These are phyloP conservation scores for Ciconia boyciana DNA, from an alignment of 2,113 vertebrate genomes.

Conservation along the genomic window DNA sequence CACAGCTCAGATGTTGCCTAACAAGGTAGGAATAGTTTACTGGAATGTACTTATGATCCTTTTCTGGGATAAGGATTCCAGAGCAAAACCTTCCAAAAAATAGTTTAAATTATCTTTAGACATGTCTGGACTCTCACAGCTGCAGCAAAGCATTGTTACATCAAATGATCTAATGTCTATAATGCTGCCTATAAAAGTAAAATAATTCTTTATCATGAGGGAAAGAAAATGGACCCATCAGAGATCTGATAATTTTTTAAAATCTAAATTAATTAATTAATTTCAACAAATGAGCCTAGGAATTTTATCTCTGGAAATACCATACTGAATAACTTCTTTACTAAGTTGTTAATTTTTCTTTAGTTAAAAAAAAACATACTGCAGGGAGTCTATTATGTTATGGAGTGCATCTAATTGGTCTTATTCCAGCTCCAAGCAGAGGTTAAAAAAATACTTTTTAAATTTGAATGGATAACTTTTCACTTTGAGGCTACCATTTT, in stretches of 20 bases:
- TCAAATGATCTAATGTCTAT: neutral
- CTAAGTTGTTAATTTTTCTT: neutral
- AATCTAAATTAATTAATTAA: neutral
- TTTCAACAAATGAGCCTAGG: neutral
- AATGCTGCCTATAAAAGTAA: neutral
- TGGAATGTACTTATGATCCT: neutral
- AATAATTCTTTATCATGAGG: neutral
- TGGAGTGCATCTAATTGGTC: rapidly evolving
- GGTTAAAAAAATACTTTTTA: neutral
- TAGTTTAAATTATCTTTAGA: neutral
- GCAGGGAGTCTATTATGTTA: neutral
- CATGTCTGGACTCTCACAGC: neutral
- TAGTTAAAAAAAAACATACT: neutral
- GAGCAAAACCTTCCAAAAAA: neutral
- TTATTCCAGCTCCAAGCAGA: neutral
- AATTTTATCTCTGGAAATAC: neutral
- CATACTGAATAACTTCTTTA: neutral
- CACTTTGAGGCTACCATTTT: neutral
- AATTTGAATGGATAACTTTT: neutral
- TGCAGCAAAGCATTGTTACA: neutral
- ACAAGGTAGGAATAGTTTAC: neutral
- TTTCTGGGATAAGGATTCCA: neutral
- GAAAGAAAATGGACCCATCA: neutral
- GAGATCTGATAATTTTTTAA: neutral
- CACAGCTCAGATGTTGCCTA: neutral